These are phyloP conservation scores for Conger conger DNA, from an alignment of 2,113 vertebrate genomes.

Conservation along the genomic window DNA sequence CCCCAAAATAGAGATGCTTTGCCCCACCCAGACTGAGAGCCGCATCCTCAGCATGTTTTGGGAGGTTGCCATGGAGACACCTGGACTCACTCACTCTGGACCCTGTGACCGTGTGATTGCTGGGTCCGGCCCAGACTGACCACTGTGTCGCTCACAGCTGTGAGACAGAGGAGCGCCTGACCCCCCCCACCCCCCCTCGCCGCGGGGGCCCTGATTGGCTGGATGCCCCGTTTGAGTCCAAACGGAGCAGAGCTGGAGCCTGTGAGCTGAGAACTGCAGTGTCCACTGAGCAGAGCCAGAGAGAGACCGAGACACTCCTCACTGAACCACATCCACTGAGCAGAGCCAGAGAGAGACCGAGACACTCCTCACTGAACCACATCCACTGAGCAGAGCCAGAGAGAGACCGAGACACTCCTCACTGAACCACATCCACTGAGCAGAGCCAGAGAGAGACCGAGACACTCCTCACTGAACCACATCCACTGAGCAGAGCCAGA, in stretches of 20 bases:
- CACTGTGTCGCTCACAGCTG: too few relatives aligned
- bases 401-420: not conserved
- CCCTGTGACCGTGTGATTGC: not conserved
- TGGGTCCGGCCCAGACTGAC: not conserved
- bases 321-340: not conserved
- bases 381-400: too few relatives aligned
- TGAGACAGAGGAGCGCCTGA: not conserved
- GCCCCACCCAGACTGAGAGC: not conserved
- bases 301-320: not conserved
- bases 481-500: too few relatives aligned
- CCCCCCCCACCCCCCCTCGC: not conserved
- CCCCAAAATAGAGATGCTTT: not conserved
- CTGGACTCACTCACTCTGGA: constrained; percentile 6
- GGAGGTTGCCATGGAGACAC: constrained; percentile 15
- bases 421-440: too few relatives aligned
- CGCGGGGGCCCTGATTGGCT: not conserved
- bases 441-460: too few relatives aligned
- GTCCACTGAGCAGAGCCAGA: not conserved
- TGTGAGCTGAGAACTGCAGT: not conserved
- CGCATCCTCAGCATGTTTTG: constrained; percentile 1
- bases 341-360: not conserved
- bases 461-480: too few relatives aligned
- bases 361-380: too few relatives aligned
- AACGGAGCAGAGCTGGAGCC: not conserved
- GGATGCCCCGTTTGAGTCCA: not conserved